A percentile compares a stretch with the other conserved stretches of the same genome.
phyloP scores from a whole-genome alignment of 2,113 vertebrate genomes.

The Junco hyemalis region DNA sequence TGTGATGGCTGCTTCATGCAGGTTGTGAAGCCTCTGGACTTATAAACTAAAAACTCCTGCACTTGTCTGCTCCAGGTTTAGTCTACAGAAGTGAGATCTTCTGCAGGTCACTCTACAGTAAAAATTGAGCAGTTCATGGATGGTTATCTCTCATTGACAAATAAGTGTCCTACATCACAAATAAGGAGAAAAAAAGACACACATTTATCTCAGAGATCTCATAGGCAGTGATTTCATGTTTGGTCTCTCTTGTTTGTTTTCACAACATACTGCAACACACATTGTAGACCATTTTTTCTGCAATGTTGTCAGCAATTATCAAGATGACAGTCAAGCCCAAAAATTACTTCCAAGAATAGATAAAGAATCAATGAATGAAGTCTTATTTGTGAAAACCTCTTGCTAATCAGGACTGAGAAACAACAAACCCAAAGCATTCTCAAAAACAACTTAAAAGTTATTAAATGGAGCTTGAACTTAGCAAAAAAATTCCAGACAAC shows the following conservation, averaged over 20 bases:
- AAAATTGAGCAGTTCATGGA: not conserved
- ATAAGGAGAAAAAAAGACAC: not conserved
- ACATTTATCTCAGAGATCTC: not conserved
- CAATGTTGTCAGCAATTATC: not conserved
- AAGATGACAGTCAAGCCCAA: not conserved
- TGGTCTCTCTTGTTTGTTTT: not conserved
- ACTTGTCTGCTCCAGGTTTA: not conserved
- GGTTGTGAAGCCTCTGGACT: not conserved
- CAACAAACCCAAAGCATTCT: not conserved
- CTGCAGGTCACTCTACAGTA: not conserved
- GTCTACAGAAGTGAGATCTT: fast-evolving
- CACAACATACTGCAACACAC: not conserved
- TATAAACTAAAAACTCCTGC: not conserved
- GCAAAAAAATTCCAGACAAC: not conserved
- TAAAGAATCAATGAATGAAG: not conserved
- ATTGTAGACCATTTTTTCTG: not conserved
- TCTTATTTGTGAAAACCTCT: not conserved
- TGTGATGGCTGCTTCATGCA: not conserved
- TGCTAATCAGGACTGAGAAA: not conserved
- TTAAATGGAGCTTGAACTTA: not conserved
- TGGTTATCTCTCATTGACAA: not conserved
- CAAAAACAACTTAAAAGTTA: not conserved
- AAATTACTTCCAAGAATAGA: not conserved
- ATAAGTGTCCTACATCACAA: not conserved
- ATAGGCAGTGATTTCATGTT: fast-evolving